Evolutionary conservation across 2,797 vertebrate species (phyloP).

Genomic region (Pithecia hirsuta): DNA sequence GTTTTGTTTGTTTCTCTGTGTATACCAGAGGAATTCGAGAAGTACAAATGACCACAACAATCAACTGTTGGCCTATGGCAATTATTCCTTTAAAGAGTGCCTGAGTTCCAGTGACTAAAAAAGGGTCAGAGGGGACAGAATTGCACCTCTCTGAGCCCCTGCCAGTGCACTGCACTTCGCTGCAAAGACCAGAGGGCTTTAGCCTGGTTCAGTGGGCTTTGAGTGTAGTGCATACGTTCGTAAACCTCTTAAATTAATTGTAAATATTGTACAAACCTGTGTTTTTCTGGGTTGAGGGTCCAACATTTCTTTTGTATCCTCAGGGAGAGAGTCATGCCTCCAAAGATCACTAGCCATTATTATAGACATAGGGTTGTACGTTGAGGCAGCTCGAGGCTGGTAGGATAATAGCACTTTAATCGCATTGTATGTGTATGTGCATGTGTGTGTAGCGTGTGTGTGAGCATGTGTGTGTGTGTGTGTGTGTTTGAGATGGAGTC

Average conservation of each 20-base stretch:
- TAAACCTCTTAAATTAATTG: background rate
- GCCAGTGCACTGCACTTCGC: background rate
- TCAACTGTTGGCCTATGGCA: constrained; percentile 46
- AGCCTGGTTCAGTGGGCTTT: background rate
- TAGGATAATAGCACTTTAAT: background rate
- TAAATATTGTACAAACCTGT: background rate
- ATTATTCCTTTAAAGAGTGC: constrained; percentile 14
- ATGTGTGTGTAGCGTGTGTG: too few relatives aligned
- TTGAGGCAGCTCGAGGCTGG: background rate
- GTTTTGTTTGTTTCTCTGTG: constrained; percentile 59
- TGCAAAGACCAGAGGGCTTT: background rate
- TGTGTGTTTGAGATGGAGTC: too few relatives aligned
- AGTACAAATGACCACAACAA: constrained; percentile 61
- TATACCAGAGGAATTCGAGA: constrained; percentile 55
- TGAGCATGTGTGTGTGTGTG: too few relatives aligned
- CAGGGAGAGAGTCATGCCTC: background rate
- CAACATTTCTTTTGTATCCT: background rate
- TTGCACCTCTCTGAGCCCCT: background rate
- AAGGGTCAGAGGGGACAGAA: background rate
- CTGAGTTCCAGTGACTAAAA: constrained; percentile 20
- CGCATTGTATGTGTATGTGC: background rate
- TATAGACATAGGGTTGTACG: background rate
- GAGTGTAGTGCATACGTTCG: background rate
- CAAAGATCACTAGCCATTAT: background rate
- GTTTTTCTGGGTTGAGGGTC: background rate